phyloP scores from a whole-genome alignment of 2,797 vertebrate species.

The Schizothorax lantsangensis region DNA sequence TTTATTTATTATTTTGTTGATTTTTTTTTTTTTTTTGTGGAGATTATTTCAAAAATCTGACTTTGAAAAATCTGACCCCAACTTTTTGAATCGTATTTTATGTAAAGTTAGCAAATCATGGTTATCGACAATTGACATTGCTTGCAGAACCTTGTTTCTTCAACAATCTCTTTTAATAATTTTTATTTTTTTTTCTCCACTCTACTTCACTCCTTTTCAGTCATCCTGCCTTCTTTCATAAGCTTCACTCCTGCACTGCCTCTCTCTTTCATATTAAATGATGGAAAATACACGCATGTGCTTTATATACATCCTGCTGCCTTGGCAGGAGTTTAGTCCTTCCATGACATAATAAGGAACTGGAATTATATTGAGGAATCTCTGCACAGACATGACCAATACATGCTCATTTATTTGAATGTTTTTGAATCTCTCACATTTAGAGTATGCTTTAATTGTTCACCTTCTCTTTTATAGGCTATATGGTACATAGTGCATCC shows the following conservation, averaged over 20 bases:
- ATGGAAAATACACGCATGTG: conserved; percentile 28
- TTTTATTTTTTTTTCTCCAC: not conserved
- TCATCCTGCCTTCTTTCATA: not conserved
- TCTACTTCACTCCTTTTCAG: not conserved
- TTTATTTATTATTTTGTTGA: too few relatives aligned
- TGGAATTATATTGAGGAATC: conserved; percentile 56
- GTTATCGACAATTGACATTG: not conserved
- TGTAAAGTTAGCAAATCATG: not conserved
- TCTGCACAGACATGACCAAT: conserved; percentile 11
- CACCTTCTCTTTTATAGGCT: conserved; percentile 77
- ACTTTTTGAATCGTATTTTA: not conserved
- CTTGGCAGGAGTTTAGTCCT: conserved; percentile 62
- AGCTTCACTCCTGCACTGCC: not conserved
- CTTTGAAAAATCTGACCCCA: not conserved
- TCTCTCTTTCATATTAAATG: conserved; percentile 20
- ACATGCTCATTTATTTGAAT: not conserved
- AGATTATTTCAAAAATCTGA: too few relatives aligned
- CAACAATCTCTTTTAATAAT: not conserved
- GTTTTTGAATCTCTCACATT: not conserved
- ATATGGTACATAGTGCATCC: conserved; percentile 95
- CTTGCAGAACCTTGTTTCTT: not conserved
- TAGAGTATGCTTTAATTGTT: not conserved
- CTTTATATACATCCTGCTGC: conserved; percentile 62
- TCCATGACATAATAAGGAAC: conserved; percentile 55
- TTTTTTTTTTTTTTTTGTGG: too few relatives aligned